Percentiles rank a stretch among this genome's conserved stretches.
phyloP scores from a whole-genome alignment of 2,888 invertebrate genomes.

The Ophion costatus region DNA sequence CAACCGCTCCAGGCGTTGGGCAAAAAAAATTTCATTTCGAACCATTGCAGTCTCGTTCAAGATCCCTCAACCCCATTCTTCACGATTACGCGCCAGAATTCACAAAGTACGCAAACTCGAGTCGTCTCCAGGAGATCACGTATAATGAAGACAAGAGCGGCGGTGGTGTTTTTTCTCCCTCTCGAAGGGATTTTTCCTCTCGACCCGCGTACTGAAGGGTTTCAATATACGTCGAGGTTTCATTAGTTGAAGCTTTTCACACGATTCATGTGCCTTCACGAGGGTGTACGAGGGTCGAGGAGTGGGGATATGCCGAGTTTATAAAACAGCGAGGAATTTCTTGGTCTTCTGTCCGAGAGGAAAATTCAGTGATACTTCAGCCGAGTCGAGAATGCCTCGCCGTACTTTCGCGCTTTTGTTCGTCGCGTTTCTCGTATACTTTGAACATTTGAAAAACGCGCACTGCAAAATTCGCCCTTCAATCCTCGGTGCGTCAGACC shows the following conservation, averaged over 20 bases:
- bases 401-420: constrained; percentile 5
- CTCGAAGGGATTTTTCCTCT: constrained; percentile 32
- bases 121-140: constrained; percentile 11
- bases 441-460: background rate
- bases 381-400: constrained; percentile 24
- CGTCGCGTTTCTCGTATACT: constrained; percentile 4
- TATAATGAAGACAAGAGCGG: constrained; percentile 22
- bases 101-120: background rate
- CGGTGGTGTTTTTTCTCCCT: background rate
- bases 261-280: constrained; percentile 55
- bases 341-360: constrained; percentile 36
- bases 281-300: constrained; percentile 10
- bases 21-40: background rate
- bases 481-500: constrained; percentile 34
- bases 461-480: constrained; percentile 20
- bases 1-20: no score
- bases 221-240: constrained; percentile 58
- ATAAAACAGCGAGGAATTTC: constrained; percentile 65
- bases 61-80: constrained; percentile 35
- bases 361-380: constrained; percentile 42
- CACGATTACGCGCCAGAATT: constrained; percentile 39
- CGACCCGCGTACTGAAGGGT: constrained; percentile 8
- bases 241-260: constrained; percentile 53
- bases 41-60: constrained; percentile 3
- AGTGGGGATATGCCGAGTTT: constrained; percentile 46